phyloP scores from a whole-genome alignment of 2,797 vertebrate genomes.

The Lacerta agilis region DNA sequence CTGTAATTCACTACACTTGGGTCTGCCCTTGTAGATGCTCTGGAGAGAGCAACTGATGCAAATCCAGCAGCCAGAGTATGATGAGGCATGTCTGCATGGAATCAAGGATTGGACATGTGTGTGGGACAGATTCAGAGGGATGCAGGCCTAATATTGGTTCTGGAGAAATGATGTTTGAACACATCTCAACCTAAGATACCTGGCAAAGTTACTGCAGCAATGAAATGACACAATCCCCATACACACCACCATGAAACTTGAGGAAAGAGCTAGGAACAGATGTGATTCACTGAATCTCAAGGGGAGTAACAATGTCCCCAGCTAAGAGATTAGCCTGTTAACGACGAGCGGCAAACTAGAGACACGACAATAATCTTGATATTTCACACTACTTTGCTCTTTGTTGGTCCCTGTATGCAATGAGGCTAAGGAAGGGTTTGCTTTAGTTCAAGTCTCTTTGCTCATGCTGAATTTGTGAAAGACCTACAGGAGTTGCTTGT shows the following conservation, averaged over 20 bases:
- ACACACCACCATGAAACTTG: no score
- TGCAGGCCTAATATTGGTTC: no score
- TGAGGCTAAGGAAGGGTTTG: slow-evolving; percentile 23
- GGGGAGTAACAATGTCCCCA: neutral
- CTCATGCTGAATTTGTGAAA: slow-evolving; percentile 14
- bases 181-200: no score
- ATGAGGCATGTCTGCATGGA: no score
- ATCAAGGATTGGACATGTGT: no score
- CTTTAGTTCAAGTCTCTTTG: neutral
- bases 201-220: no score
- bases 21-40: no score
- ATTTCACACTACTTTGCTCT: slow-evolving; percentile 40
- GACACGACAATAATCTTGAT: slow-evolving; percentile 17
- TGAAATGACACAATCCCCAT: no score
- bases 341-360: slow-evolving; percentile 5
- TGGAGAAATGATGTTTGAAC: neutral
- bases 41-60: no score
- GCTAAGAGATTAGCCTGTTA: neutral
- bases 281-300: neutral
- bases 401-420: slow-evolving; percentile 23
- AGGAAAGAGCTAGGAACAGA: neutral
- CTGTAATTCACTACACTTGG: no score
- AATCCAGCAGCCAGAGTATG: no score
- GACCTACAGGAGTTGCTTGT: neutral
- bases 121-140: no score